These are phyloP conservation scores for Stegophylla sp. DNA, from an alignment of 2,888 invertebrate species.

Conservation along the genomic window DNA sequence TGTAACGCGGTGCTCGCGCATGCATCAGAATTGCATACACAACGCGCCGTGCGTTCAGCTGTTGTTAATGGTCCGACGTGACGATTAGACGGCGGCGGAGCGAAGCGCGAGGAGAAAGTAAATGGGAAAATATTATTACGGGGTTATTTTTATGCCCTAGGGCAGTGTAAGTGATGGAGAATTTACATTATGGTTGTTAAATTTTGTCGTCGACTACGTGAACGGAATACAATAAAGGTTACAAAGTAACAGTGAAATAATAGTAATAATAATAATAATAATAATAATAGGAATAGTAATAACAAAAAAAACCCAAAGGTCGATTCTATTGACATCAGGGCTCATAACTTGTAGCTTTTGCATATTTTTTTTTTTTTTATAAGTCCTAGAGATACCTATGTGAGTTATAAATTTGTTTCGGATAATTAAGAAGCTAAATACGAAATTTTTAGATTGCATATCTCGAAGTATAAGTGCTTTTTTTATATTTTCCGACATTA, in stretches of 20 bases:
- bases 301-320: neutral
- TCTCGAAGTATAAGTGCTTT: too few species aligned
- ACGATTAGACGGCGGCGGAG: neutral
- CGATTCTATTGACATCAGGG: too few species aligned
- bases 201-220: neutral
- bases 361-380: too few species aligned
- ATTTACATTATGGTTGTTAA: neutral
- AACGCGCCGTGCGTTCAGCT: conserved; percentile 14
- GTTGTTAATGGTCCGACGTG: neutral
- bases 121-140: neutral
- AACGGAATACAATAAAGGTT: neutral
- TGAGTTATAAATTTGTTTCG: too few species aligned
- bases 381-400: too few species aligned
- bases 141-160: neutral
- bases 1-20: neutral
- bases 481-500: too few species aligned
- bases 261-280: conserved; percentile 4
- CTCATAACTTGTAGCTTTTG: too few species aligned
- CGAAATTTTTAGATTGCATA: too few species aligned
- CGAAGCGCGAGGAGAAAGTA: neutral
- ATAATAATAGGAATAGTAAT: conserved; percentile 1
- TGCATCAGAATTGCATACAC: conserved; percentile 38
- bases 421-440: too few species aligned
- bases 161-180: too few species aligned
- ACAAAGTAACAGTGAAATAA: neutral